Percentiles rank a stretch among this genome's conserved stretches.
These are phyloP conservation scores for Pogonomyrmex californicus DNA, from an alignment of 1,140 invertebrate genomes.

Conservation along the genomic window DNA sequence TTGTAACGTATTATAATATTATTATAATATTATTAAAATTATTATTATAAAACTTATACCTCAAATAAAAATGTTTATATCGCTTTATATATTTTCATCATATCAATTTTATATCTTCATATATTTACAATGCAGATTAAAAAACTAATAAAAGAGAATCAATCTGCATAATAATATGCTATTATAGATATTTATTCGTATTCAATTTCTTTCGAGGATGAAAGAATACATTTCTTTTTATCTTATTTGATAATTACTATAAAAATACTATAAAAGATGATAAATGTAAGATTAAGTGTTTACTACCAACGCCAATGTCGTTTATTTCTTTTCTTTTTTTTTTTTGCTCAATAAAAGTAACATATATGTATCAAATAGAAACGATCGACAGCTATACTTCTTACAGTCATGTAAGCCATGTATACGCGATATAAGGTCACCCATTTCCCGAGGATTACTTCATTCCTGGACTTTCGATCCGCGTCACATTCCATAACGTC, in stretches of 20 bases:
- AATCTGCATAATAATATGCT: neutral
- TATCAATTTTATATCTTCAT: neutral
- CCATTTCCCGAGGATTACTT: conserved; percentile 68
- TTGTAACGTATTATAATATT: neutral
- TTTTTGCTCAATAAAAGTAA: neutral
- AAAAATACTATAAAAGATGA: neutral
- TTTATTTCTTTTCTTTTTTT: neutral
- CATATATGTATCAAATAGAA: neutral
- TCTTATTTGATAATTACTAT: neutral
- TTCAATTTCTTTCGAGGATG: neutral
- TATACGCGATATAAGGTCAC: conserved; percentile 34
- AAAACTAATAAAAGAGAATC: neutral
- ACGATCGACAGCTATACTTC: neutral
- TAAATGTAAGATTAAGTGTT: neutral
- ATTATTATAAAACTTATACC: neutral
- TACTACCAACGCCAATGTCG: neutral
- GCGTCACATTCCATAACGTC: conserved; percentile 69
- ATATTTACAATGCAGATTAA: neutral
- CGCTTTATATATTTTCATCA: neutral
- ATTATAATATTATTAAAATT: neutral
- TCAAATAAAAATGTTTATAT: neutral
- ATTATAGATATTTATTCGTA: neutral
- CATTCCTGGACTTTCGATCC: conserved; percentile 71
- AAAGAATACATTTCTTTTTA: neutral
- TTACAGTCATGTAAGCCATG: neutral